These are phyloP conservation scores for Sitophilus oryzae DNA, from an alignment of 1,140 invertebrate species.

Conservation along the genomic window DNA sequence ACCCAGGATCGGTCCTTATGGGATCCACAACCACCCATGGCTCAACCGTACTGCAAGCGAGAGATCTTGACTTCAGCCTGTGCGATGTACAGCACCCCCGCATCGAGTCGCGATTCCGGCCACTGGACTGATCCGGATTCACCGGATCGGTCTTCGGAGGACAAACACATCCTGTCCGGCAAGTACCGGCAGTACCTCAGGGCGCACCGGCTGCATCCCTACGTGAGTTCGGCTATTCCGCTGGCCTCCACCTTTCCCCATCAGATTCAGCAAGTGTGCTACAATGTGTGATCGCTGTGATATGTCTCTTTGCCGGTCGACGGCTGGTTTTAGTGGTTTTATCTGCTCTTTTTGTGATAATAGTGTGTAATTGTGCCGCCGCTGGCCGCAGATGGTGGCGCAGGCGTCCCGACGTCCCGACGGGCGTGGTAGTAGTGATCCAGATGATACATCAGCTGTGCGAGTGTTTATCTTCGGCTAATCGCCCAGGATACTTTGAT, in stretches of 20 bases:
- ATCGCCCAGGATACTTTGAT: conserved; percentile 22
- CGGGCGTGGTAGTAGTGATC: conserved; percentile 45
- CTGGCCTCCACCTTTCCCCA: conserved; percentile 47
- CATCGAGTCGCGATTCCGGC: conserved; percentile 34
- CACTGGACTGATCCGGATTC: conserved; percentile 41
- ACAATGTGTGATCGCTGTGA: conserved; percentile 51
- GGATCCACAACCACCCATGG: conserved; percentile 47
- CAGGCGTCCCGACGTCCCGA: conserved; percentile 36
- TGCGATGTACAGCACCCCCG: conserved; percentile 28
- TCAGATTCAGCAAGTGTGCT: conserved; percentile 53
- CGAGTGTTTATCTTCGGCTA: conserved; percentile 32
- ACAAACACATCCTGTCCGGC: conserved; percentile 48
- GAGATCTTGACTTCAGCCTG: conserved; percentile 32
- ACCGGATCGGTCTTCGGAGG: conserved; percentile 40
- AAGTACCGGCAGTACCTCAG: conserved; percentile 52
- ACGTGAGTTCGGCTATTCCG: conserved; percentile 45
- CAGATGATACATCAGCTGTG: conserved; percentile 38
- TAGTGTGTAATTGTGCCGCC: conserved; percentile 41
- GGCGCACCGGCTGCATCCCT: conserved; percentile 51
- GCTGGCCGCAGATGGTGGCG: conserved; percentile 25
- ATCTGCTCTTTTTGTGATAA: conserved; percentile 42
- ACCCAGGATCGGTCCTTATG: conserved; percentile 36
- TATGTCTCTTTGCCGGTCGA: conserved; percentile 31
- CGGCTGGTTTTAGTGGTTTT: conserved; percentile 31
- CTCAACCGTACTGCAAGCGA: conserved; percentile 36